Evolutionary conservation across 2,113 vertebrate species (phyloP).

Genomic region (Pedetes capensis): DNA sequence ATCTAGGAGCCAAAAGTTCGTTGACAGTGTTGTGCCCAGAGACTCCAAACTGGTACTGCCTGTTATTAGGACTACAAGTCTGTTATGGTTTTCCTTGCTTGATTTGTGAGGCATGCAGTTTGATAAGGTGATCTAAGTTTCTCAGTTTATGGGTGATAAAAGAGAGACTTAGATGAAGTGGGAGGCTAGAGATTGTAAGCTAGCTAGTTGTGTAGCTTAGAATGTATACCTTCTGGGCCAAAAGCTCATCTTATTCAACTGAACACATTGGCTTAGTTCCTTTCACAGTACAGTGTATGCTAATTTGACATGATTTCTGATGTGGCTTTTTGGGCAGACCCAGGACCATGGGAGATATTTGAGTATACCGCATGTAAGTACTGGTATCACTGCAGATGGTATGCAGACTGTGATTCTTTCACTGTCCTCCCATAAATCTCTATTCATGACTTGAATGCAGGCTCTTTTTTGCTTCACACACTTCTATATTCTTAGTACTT

Average conservation of each 20-base stretch:
- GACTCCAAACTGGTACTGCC: not conserved
- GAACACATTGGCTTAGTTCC: not conserved
- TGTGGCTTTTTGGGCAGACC: not conserved
- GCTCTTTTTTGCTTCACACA: not conserved
- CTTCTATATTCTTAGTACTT: not conserved
- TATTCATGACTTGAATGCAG: not conserved
- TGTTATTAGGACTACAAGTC: not conserved
- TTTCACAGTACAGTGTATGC: not conserved
- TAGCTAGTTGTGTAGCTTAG: not conserved
- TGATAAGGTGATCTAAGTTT: not conserved
- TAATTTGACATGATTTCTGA: not conserved
- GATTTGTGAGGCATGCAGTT: not conserved
- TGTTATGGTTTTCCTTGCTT: not conserved
- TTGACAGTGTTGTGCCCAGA: not conserved
- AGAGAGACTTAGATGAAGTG: not conserved
- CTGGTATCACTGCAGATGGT: not conserved
- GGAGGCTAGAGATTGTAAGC: not conserved
- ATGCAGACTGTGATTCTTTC: not conserved
- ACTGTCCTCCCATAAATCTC: not conserved
- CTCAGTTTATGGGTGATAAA: not conserved
- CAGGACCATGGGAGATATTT: not conserved
- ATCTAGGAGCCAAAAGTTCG: not conserved
- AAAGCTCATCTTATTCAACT: not conserved
- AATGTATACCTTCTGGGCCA: not conserved
- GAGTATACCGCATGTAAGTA: not conserved